Percentiles rank a stretch among this genome's conserved stretches.
These are phyloP conservation scores for Marasmarcha lunaedactyla DNA, from an alignment of 2,888 invertebrate genomes.

Conservation along the genomic window DNA sequence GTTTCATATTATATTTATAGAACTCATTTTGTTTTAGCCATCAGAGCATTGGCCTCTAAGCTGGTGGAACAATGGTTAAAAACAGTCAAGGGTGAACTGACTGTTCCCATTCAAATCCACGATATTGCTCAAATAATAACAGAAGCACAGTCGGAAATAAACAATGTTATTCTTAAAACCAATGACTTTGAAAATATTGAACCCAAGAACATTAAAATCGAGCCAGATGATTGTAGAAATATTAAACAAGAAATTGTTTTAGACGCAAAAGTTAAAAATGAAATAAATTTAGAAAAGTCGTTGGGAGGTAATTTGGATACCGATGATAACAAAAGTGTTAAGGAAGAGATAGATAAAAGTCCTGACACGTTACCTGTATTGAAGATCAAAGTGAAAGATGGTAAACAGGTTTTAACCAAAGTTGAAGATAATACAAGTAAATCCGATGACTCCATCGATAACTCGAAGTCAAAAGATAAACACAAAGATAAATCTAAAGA, in stretches of 20 bases:
- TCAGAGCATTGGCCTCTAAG: conserved; percentile 81
- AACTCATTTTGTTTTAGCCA: conserved; percentile 68
- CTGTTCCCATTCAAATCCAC: conserved; percentile 41
- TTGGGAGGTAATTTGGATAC: not conserved
- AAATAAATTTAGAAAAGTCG: conserved; percentile 15
- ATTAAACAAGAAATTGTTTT: conserved; percentile 11
- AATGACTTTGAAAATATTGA: conserved; percentile 8
- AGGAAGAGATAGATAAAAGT: conserved; percentile 32
- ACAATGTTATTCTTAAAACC: conserved; percentile 19
- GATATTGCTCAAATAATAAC: conserved; percentile 49
- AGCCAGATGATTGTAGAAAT: conserved; percentile 2
- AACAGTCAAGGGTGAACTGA: conserved; percentile 84
- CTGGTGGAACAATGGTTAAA: conserved; percentile 92
- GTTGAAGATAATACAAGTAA: conserved; percentile 56
- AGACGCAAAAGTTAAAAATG: conserved; percentile 17
- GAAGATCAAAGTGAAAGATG: conserved; percentile 79
- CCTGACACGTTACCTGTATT: conserved; percentile 43
- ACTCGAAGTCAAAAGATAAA: conserved; percentile 40
- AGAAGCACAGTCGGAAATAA: conserved; percentile 30
- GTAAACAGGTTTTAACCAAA: conserved; percentile 77
- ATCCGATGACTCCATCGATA: conserved; percentile 33
- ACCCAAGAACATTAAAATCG: conserved; percentile 1
- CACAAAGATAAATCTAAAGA: conserved; percentile 32
- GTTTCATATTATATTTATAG: no score
- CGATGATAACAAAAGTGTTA: conserved; percentile 14